Base-by-base conservation (phyloP, 2,797 vertebrate species). In the Champsocephalus esox region DNA sequence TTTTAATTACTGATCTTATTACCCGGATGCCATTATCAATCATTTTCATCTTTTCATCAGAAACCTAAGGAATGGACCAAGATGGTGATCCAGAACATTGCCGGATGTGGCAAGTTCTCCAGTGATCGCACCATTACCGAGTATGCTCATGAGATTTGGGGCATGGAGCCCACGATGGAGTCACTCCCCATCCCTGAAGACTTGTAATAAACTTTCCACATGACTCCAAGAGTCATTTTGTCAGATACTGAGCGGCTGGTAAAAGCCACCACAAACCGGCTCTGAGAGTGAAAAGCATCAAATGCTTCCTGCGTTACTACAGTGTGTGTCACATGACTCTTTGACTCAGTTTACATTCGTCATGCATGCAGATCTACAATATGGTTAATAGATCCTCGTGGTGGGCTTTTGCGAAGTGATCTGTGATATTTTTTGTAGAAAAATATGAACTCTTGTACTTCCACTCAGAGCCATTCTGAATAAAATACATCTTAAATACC, bases 61-160 rank as follows among this genome's bases (percentile, higher is more conserved):
- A 96, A 97, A 86, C 93, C 97, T 7, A 96, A 94, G 88, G 97
- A 98, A 91, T 98, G 97, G 97, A 97, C 97, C 66, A 95, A 95
- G 92, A 98, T 92, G 94, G 97, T 95, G 84, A 98, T 98, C 87
- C 72, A 91, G 86, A 98, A 98, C 90, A 98, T 98, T n/a, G 96
- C 97, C 13, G 94, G 94, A 12, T 95, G 95, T 4, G 97, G 97
- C 77, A 98, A 98, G 88, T 98, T 98, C 94, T 98, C 97, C 81
- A 98, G 97, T 0, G 97, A 98, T 86, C 96, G 97, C 80, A 98
- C 97, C 80, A 98, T 98, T 12, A 32, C 94, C 21, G 94, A 98
- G 83, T 98, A 98, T 0, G 97, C 97, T 52, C 94, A 96, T 5
- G 96, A 98, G 91, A 98, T 98, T 88, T 98, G 97, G 97, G 97